Evolutionary conservation across 1,140 invertebrate species (phyloP).

Genomic region (Penaeus japonicus): DNA sequence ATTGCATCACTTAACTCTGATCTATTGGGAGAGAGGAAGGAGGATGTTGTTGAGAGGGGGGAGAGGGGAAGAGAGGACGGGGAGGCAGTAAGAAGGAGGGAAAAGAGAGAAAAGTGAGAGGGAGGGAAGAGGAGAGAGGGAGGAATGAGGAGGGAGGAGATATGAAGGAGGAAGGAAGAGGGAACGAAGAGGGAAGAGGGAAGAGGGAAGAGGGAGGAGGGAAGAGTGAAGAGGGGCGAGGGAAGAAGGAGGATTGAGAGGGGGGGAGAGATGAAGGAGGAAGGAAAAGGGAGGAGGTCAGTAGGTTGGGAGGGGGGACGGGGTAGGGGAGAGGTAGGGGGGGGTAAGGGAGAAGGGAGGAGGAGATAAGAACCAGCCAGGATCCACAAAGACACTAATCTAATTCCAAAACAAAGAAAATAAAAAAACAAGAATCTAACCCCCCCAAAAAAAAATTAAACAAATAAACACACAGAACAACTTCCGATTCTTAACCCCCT

Average conservation of each 20-base stretch:
- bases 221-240: background rate
- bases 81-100: background rate
- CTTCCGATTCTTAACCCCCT: too few relatives aligned
- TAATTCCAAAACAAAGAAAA: too few relatives aligned
- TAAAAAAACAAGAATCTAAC: too few relatives aligned
- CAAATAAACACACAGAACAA: too few relatives aligned
- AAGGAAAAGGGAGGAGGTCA: background rate
- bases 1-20: too few relatives aligned
- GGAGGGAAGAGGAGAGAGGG: background rate
- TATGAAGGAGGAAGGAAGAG: background rate
- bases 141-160: background rate
- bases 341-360: background rate
- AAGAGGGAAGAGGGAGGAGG: background rate
- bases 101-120: background rate
- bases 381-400: too few relatives aligned
- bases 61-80: background rate
- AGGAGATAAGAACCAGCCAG: too few relatives aligned
- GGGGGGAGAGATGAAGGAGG: background rate
- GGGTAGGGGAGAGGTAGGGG: background rate
- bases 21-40: background rate
- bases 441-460: too few relatives aligned
- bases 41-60: background rate
- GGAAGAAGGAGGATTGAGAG: background rate
- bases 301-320: background rate
- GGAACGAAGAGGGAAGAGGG: background rate